Percentiles rank a stretch among this genome's conserved stretches.
Conservation (phyloP, 2,797 vertebrate genomes). For the Brachyrhaphis roseni region DNA sequence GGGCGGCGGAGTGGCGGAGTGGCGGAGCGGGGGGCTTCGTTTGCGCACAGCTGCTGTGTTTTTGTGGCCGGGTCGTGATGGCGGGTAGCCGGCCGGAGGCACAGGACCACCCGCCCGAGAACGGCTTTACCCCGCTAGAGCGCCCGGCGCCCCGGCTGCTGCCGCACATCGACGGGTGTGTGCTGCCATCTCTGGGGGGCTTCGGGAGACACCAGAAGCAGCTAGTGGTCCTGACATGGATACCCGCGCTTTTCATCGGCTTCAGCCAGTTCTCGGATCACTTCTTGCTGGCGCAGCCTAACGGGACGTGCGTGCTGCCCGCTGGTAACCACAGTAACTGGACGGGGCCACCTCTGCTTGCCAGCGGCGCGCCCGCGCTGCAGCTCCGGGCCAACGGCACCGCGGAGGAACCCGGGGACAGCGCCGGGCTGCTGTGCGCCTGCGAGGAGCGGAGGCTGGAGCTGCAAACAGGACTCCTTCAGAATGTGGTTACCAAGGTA, state of each 20-base stretch:
- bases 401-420: constrained; percentile 62
- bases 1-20: constrained; percentile 50
- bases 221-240: constrained; percentile 94
- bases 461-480: constrained; percentile 90
- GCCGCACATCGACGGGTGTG: constrained; percentile 89
- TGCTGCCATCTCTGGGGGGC: constrained; percentile 91
- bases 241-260: constrained; percentile 94
- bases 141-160: constrained; percentile 78
- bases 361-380: constrained; percentile 41
- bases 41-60: constrained; percentile 56
- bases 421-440: constrained; percentile 75
- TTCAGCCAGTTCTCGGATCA: constrained; percentile 97
- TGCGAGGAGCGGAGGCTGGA: constrained; percentile 89
- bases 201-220: constrained; percentile 90
- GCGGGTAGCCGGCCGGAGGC: constrained; percentile 77
- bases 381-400: constrained; percentile 54
- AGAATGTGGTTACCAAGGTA: constrained; percentile 98
- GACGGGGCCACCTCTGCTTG: constrained; percentile 53
- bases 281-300: constrained; percentile 91
- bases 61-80: constrained; percentile 74
- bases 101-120: constrained; percentile 78
- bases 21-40: constrained; percentile 31
- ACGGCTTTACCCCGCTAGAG: constrained; percentile 79
- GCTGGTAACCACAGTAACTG: constrained; percentile 67
- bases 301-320: constrained; percentile 85